Base-by-base conservation (phyloP, 92 coral and sea anemone species). In the Pocillopora grandis region DNA sequence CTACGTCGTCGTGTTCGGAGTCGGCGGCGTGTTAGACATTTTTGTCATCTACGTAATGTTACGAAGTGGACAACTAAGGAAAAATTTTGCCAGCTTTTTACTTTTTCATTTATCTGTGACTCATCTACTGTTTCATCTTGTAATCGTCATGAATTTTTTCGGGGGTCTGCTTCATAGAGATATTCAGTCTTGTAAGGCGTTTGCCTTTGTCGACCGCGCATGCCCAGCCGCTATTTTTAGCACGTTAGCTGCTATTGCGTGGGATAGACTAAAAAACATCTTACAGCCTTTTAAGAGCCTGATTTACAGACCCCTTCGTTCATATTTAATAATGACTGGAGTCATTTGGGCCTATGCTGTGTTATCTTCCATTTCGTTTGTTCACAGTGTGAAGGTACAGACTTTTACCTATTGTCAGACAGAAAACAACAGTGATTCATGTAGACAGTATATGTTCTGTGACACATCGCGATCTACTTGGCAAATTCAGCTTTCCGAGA, bases 191-290 rank as follows among this genome's bases (percentile, higher is more conserved):
- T 70, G 75, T 20, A 70, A 70, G 19, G 23, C 42, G 75, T 37
- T 55, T 55, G 10, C 58, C 10, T 70, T 70, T 2, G n/a, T 70
- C 75, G 75, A 36, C 5, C 75, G 42, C 75, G 75, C 75, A 0
- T 70, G 75, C 23, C 75, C 75, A 1, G 75, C 75, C 18, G 75
- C 90, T 9, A 87, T 87, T 35, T 87, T 87, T 59, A 49, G 80
- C 58, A 81, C 75, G 68, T 76, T 87, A 66, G 55, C 48, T 1
- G 87, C 90, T 20, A 87, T 87, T 52, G 80, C 90, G 37, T 62
- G 78, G 81, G 90, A 87, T 19, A 37, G 90, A 48, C 66, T 59
- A 15, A 66, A 80, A 60, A 87, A 81, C 66, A 67, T 82, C 48
- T 21, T 75, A 16, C 86, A 76, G 14, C 90, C 90, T 12, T 76